Percentiles rank a stretch among this genome's conserved stretches.
phyloP scores from a whole-genome alignment of 2,888 invertebrate genomes.

The Helleia helle region DNA sequence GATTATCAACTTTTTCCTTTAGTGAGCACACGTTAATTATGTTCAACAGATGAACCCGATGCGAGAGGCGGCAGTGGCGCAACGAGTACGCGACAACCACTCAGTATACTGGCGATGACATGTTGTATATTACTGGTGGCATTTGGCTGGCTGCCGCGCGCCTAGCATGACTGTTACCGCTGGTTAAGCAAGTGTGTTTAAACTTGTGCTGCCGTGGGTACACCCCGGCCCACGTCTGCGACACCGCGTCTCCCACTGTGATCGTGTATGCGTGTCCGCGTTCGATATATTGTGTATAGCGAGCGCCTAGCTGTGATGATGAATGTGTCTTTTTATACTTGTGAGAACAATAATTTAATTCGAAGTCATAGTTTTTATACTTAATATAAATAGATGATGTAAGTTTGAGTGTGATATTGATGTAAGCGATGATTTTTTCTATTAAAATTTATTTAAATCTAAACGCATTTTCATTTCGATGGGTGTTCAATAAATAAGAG shows the following conservation, averaged over 20 bases:
- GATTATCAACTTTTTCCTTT: not conserved
- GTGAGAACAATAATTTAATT: slow-evolving; percentile 67
- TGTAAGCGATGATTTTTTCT: slow-evolving; percentile 64
- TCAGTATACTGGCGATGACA: slow-evolving; percentile 20
- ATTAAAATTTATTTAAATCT: slow-evolving; percentile 58
- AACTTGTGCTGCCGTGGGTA: not conserved
- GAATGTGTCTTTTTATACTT: slow-evolving; percentile 60
- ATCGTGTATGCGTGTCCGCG: slow-evolving; percentile 46
- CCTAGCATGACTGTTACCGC: slow-evolving; percentile 21
- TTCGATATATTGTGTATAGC: slow-evolving; percentile 62
- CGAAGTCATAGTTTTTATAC: slow-evolving; percentile 74
- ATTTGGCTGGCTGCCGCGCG: slow-evolving; percentile 23
- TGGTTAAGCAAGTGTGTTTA: not conserved
- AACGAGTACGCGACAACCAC: slow-evolving; percentile 16
- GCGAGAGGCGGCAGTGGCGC: slow-evolving; percentile 31
- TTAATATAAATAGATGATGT: slow-evolving; percentile 72
- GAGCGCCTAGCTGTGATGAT: slow-evolving; percentile 58
- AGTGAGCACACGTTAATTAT: slow-evolving; percentile 11
- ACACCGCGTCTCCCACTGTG: slow-evolving; percentile 60
- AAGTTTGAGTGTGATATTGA: slow-evolving; percentile 73
- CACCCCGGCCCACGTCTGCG: slow-evolving; percentile 2
- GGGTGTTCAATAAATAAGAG: slow-evolving; percentile 36
- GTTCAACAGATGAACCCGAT: slow-evolving; percentile 27
- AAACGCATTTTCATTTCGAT: slow-evolving; percentile 18
- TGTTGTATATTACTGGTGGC: slow-evolving; percentile 20